These are phyloP conservation scores for Globicephala melas DNA, from an alignment of 2,113 vertebrate genomes.

Conservation along the genomic window DNA sequence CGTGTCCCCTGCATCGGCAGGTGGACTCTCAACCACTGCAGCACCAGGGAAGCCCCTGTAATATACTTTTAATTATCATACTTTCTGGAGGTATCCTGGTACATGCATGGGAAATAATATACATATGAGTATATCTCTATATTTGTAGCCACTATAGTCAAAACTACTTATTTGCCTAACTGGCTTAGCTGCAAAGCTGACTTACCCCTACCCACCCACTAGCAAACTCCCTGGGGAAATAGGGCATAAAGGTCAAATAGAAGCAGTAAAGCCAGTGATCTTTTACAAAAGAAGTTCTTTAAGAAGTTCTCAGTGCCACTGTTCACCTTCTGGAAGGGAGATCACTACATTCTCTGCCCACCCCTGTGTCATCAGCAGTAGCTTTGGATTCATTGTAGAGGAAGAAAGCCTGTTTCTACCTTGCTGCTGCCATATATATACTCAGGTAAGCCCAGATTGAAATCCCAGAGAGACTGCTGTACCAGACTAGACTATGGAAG, in stretches of 20 bases:
- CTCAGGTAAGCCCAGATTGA: slow-evolving; percentile 57
- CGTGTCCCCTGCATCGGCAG: too few relatives aligned
- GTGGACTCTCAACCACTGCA: too few relatives aligned
- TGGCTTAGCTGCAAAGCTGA: slow-evolving; percentile 23
- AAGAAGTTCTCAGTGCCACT: not conserved
- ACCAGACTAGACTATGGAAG: not conserved
- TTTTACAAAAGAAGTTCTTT: not conserved
- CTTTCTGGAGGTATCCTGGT: not conserved
- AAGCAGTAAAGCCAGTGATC: not conserved
- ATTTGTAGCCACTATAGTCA: slow-evolving; percentile 55
- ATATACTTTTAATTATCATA: not conserved
- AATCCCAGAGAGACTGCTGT: not conserved
- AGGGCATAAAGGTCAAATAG: slow-evolving; percentile 10
- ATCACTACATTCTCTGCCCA: not conserved
- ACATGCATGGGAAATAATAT: not conserved
- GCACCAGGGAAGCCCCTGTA: not conserved
- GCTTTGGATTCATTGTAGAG: not conserved
- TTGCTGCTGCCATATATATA: not conserved
- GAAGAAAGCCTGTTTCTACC: not conserved
- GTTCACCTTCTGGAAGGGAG: not conserved
- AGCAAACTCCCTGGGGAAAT: slow-evolving; percentile 54
- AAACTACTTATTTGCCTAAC: slow-evolving; percentile 73
- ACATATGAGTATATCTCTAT: not conserved
- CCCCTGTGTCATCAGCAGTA: not conserved
- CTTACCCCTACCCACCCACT: slow-evolving; percentile 52